Evolutionary conservation across 64 coral and sea anemone genomes (phyloP), one percentile per base, ranked within the genome.

Genomic region (Dendronephthya gigantea): DNA sequence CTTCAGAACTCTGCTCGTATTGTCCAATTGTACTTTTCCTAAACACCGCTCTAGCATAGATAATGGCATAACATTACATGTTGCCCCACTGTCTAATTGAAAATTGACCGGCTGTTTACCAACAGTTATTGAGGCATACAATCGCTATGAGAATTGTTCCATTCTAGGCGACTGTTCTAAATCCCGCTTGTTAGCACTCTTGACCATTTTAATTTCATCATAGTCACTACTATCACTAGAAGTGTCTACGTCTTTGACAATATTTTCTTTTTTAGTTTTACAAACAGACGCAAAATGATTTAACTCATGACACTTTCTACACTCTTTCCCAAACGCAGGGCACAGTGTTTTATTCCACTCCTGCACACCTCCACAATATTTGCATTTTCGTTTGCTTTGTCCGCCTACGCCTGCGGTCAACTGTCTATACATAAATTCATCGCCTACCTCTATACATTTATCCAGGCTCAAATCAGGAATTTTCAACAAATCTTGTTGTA

Each of bases 341-440:
- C 50, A 62, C 39, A 39, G 19, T 62, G 51, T 14, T 32, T 62
- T 85, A 2, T 38, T 35, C 15, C 35, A 7, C 31, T 87, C 72
- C 1, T 79, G 72, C 9, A 33, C 79, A 14, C 40, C 79, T 5
- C 68, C 40, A 70, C 85, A 87, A 45, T 87, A 87, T 68, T 87
- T 68, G 39, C 85, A 87, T 41, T 87, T 87, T 19, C 40, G 19
- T 88, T 35, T 69, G 40, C 72, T 29, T 68, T 86, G 19, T 88
- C 39, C 7, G 86, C 1, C 86, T 51, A 22, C 6, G 72, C 6
- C 8, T 15, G 30, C 7, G n/a, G n/a, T n/a, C n/a, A n/a, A n/a
- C 72, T 79, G 31, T 2, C 36, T 34, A 33, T 36, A 16, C 7
- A 29, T 15, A 79, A 7, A 15, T 36, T 13, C 35, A 76, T 31